Evolutionary conservation across 2,113 vertebrate species (phyloP).

Genomic region (Chiloscyllium plagiosum): DNA sequence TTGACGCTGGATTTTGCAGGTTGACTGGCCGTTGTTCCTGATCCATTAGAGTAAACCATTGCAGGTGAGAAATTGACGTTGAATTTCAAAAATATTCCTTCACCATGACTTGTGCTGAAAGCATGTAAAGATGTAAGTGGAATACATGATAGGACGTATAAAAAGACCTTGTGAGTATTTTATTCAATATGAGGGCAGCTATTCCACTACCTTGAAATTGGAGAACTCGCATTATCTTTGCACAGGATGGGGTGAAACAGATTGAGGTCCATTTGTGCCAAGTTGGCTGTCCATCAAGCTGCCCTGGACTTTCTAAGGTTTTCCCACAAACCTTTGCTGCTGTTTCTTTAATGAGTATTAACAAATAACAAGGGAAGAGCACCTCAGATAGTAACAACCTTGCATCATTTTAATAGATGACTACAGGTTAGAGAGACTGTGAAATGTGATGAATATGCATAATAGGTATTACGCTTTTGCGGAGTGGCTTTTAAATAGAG

Average conservation of each 20-base stretch:
- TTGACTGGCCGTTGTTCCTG: neutral
- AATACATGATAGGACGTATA: neutral
- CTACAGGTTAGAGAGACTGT: neutral
- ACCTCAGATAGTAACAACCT: neutral
- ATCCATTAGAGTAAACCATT: neutral
- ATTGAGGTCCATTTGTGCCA: neutral
- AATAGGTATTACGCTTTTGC: too few species aligned
- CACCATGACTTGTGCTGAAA: neutral
- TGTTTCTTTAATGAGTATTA: neutral
- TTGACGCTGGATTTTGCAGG: too few species aligned
- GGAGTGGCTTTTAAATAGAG: too few species aligned
- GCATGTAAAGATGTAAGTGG: neutral
- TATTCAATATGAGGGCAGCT: neutral
- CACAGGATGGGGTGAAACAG: neutral
- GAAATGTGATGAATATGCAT: too few species aligned
- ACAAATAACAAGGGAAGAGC: neutral
- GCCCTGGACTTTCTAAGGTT: neutral
- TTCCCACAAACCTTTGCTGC: neutral
- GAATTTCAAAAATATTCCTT: neutral
- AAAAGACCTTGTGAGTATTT: neutral
- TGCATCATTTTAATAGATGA: neutral
- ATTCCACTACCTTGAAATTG: neutral
- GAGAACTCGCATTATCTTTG: neutral
- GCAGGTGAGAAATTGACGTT: neutral
- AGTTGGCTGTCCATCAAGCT: too few species aligned